Percentiles rank a stretch among this genome's conserved stretches.
These are phyloP conservation scores for Montipora efflorescens DNA, from an alignment of 64 coral and sea anemone species.

Conservation along the genomic window DNA sequence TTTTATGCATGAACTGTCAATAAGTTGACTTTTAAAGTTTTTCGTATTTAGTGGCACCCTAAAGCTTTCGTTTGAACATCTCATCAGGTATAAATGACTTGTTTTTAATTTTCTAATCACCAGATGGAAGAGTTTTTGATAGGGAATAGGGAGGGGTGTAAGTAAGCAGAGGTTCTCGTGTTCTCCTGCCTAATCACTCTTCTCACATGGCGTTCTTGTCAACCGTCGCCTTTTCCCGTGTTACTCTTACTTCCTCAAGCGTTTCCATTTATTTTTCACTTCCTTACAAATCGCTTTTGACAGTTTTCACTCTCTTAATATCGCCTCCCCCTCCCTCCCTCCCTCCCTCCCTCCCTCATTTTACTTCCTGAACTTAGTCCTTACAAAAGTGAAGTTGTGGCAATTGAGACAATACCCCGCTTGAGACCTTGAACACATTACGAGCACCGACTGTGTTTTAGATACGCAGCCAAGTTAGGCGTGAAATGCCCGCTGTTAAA, in stretches of 20 bases:
- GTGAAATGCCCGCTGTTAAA: neutral
- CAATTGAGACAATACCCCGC: neutral
- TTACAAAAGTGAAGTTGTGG: too few relatives aligned
- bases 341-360: neutral
- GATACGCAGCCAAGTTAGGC: neutral
- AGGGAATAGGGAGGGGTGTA: too few relatives aligned
- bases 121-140: neutral
- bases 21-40: neutral
- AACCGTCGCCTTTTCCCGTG: neutral
- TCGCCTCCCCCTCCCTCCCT: neutral
- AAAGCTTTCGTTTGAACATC: neutral
- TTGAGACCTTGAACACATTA: neutral
- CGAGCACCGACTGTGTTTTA: slow-evolving; percentile 24
- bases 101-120: neutral
- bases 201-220: neutral
- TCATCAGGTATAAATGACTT: neutral
- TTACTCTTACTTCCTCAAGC: too few relatives aligned
- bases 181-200: neutral
- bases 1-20: neutral
- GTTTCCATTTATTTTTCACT: neutral
- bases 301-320: too few relatives aligned
- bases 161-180: neutral
- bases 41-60: neutral
- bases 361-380: too few relatives aligned
- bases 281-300: too few relatives aligned